These are phyloP conservation scores for Heliconius cydno DNA, from an alignment of 2,888 invertebrate genomes.

Conservation along the genomic window DNA sequence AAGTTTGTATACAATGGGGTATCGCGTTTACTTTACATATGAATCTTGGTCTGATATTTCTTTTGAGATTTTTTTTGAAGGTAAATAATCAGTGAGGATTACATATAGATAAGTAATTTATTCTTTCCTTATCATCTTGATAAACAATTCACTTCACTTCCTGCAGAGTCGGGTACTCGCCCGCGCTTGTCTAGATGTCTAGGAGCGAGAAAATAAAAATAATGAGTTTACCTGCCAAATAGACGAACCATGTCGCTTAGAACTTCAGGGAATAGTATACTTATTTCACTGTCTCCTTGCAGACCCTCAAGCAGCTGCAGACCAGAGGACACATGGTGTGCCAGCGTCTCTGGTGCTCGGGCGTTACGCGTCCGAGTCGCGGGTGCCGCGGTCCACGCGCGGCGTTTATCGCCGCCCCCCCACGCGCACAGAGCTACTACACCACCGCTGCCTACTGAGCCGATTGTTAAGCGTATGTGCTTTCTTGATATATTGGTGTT, in stretches of 20 bases:
- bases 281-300: constrained; percentile 32
- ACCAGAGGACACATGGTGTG: constrained; percentile 67
- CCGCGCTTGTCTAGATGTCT: too few species aligned
- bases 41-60: background rate
- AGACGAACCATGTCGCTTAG: too few species aligned
- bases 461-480: constrained; percentile 62
- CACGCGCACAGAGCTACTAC: constrained; percentile 76
- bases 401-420: constrained; percentile 75
- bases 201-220: too few species aligned
- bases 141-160: too few species aligned
- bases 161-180: too few species aligned
- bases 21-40: too few species aligned
- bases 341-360: constrained; percentile 61
- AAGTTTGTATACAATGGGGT: background rate
- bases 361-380: constrained; percentile 73
- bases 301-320: constrained; percentile 77
- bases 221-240: too few species aligned
- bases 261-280: too few species aligned
- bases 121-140: too few species aligned
- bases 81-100: too few species aligned
- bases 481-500: background rate
- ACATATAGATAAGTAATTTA: too few species aligned
- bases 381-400: constrained; percentile 70
- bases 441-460: constrained; percentile 63
- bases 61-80: background rate